Percentiles rank a stretch among this genome's conserved stretches.
Evolutionary conservation across 2,888 invertebrate species (phyloP).

Genomic region (Acanthosepion lycidas): DNA sequence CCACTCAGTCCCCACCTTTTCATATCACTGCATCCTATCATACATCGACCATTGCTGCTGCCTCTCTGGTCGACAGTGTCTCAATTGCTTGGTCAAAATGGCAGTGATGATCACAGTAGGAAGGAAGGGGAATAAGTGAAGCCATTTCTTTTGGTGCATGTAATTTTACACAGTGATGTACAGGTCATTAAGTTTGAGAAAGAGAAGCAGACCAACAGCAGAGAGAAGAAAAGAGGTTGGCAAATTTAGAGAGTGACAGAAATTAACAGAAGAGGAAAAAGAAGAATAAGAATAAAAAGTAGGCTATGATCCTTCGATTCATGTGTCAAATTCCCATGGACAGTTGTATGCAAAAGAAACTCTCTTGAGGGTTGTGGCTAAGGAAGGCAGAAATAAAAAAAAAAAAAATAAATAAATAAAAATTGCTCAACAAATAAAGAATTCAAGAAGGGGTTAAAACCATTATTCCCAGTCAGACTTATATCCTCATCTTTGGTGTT

Average conservation of each 20-base stretch:
- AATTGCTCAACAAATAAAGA: neutral
- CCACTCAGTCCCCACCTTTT: neutral
- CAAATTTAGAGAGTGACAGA: no score
- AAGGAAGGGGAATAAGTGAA: neutral
- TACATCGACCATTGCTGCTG: neutral
- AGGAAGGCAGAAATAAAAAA: neutral
- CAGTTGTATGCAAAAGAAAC: neutral
- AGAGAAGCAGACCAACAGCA: neutral
- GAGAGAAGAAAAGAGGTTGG: neutral
- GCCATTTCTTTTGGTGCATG: conserved; percentile 5
- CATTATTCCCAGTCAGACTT: no score
- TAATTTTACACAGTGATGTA: neutral
- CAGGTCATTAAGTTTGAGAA: conserved; percentile 2
- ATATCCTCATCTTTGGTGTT: no score
- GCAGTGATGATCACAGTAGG: neutral
- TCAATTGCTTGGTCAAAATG: conserved; percentile 33
- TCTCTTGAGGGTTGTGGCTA: neutral
- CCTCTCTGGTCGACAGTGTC: neutral
- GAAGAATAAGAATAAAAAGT: neutral
- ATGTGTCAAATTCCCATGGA: neutral
- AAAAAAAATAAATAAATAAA: neutral
- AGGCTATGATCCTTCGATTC: neutral
- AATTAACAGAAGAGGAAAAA: neutral
- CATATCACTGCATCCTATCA: neutral
- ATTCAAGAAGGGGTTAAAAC: neutral